Conservation (phyloP, 1,140 invertebrate genomes). For the Carposina sasakii region DNA sequence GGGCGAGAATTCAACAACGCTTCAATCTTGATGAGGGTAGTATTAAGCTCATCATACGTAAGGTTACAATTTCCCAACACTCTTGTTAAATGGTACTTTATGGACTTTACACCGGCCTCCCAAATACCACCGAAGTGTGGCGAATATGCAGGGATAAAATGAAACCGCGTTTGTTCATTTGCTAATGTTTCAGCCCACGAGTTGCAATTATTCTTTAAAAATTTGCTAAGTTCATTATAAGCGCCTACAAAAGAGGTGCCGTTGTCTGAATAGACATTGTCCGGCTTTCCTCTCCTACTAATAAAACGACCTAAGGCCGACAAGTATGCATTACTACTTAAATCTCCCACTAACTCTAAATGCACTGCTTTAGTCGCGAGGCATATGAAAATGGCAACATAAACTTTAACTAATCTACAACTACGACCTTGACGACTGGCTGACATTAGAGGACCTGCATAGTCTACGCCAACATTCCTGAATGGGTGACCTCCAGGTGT, state of each 20-base stretch:
- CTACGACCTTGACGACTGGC: constrained; percentile 5
- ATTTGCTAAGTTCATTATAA: not conserved
- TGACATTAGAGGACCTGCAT: not conserved
- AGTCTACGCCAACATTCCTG: not conserved
- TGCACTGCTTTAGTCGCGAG: constrained; percentile 27
- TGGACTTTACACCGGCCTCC: not conserved
- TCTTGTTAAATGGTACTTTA: constrained; percentile 3
- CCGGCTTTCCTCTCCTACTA: constrained; percentile 26
- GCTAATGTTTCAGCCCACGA: not conserved
- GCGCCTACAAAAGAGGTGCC: too few relatives aligned
- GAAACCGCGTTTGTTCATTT: constrained; percentile 4
- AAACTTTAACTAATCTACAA: constrained; percentile 11
- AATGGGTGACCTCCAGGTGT: not conserved
- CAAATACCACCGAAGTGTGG: not conserved
- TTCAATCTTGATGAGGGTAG: constrained; percentile 31
- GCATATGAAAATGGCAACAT: constrained; percentile 20
- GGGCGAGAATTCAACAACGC: constrained; percentile 34
- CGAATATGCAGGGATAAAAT: constrained; percentile 8
- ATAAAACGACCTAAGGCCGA: constrained; percentile 44
- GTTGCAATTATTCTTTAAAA: constrained; percentile 4
- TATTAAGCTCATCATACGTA: constrained; percentile 36
- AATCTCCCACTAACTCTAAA: constrained; percentile 22
- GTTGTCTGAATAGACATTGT: constrained; percentile 33
- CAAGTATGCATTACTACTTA: constrained; percentile 31
- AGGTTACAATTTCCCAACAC: constrained; percentile 22